A percentile compares a stretch with the other conserved stretches of the same genome.
These are phyloP conservation scores for mouse (Mus musculus) DNA, from an alignment of 2,113 vertebrate species.

Conservation along the genomic window GRCm39 chr3:53179001-53179500, in stretches of 20 bases:
- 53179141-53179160: background rate
- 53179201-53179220: background rate
- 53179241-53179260: background rate
- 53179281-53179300: background rate
- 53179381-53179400: accelerated
- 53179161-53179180: background rate
- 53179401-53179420: background rate
- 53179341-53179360: background rate
- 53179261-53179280: background rate
- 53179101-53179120: background rate
- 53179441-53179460: background rate
- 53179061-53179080: background rate
- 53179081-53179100: background rate
- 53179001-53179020: background rate
- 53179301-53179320: background rate
- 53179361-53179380: background rate
- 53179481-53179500: background rate
- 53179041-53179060: background rate
- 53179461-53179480: background rate
- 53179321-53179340: background rate
- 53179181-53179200: background rate
- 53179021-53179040: background rate
- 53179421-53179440: background rate
- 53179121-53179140: background rate
- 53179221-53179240: background rate